phyloP scores from a whole-genome alignment of 1,140 invertebrate species.

The Bombus waltoni region DNA sequence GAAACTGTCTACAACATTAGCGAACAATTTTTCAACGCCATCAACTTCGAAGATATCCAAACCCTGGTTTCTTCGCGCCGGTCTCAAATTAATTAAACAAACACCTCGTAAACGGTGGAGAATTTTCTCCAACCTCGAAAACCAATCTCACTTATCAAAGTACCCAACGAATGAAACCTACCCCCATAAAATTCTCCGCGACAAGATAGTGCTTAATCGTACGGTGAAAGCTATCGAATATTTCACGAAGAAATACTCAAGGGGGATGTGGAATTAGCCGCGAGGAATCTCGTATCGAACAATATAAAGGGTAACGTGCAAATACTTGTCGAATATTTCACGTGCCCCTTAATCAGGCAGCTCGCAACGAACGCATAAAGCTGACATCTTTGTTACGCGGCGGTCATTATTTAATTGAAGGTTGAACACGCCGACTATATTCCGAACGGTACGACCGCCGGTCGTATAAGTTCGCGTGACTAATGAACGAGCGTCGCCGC shows the following conservation, averaged over 20 bases:
- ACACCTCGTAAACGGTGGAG: no score
- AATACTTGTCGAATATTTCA: constrained; percentile 11
- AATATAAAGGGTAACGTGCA: not conserved
- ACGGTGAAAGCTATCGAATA: constrained; percentile 4
- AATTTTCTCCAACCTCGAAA: no score
- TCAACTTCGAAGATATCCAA: no score
- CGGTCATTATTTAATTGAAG: constrained; percentile 22
- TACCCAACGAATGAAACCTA: no score
- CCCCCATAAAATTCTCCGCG: no score
- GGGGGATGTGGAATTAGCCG: no score
- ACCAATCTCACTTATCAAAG: no score
- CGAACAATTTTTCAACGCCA: no score
- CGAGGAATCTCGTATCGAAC: not conserved
- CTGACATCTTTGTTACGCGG: constrained; percentile 28
- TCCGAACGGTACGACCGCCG: not conserved
- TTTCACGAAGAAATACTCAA: not conserved
- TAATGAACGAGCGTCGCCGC: constrained; percentile 11
- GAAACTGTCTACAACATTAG: no score
- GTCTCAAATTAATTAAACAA: no score
- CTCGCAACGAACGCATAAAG: not conserved
- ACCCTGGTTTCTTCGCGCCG: no score
- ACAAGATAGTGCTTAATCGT: no score
- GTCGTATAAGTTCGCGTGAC: constrained; percentile 28
- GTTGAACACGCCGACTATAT: not conserved
- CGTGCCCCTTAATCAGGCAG: not conserved